Conservation (phyloP, 2,888 invertebrate genomes). For the Xanthia icteritia region DNA sequence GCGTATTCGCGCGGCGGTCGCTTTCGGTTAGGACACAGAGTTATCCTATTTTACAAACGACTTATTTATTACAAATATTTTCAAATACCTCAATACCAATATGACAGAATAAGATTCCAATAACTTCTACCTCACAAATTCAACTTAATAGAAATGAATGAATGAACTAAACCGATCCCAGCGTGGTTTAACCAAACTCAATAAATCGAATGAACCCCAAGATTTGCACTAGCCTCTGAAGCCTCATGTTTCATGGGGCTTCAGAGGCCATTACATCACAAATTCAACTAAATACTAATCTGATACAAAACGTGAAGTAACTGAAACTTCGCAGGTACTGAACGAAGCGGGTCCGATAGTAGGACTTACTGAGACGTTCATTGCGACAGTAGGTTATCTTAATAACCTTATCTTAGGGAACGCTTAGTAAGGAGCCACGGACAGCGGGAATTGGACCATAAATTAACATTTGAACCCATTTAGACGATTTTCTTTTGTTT, state of each 20-base stretch:
- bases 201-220: too few relatives aligned
- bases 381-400: slow-evolving; percentile 58
- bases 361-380: slow-evolving; percentile 51
- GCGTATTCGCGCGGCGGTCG: neutral
- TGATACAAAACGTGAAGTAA: slow-evolving; percentile 15
- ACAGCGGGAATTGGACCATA: slow-evolving; percentile 17
- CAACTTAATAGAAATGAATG: neutral
- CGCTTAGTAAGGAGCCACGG: slow-evolving; percentile 42
- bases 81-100: neutral
- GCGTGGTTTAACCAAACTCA: too few relatives aligned
- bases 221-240: too few relatives aligned
- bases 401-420: slow-evolving; percentile 56
- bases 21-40: neutral
- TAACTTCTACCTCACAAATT: neutral
- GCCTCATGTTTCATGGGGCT: too few relatives aligned
- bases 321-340: slow-evolving; percentile 38
- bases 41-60: neutral
- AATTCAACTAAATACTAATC: neutral
- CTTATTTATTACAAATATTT: neutral
- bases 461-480: slow-evolving; percentile 14
- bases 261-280: neutral
- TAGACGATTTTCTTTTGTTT: slow-evolving; percentile 11
- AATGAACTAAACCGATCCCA: too few relatives aligned
- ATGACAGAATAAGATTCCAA: too few relatives aligned
- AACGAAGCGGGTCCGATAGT: slow-evolving; percentile 33